Evolutionary conservation across 2,113 vertebrate species (phyloP).

Genomic region (Vidua macroura): DNA sequence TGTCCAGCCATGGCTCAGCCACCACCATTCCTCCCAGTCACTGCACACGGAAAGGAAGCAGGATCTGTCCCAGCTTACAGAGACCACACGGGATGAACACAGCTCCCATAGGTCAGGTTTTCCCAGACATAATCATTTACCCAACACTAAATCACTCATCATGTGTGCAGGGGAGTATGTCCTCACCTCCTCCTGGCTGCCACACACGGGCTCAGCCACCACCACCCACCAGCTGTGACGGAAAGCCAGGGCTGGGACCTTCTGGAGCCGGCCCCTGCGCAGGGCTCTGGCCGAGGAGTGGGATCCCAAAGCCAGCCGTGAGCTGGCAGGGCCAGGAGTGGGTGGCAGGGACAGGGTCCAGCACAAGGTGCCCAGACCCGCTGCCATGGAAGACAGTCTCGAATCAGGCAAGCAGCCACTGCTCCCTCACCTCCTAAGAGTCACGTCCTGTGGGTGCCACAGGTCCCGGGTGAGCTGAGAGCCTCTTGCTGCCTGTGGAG

Average conservation of each 20-base stretch:
- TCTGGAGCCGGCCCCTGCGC: rapidly evolving
- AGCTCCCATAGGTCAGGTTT: not conserved
- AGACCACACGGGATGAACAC: not conserved
- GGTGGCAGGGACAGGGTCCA: not conserved
- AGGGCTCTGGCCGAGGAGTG: rapidly evolving
- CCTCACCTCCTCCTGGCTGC: slow-evolving; percentile 7
- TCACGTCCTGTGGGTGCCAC: rapidly evolving
- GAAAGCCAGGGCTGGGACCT: not conserved
- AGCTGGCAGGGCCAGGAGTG: not conserved
- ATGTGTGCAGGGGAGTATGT: not conserved
- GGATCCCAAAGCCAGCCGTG: not conserved
- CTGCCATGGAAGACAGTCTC: rapidly evolving
- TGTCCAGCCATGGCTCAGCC: not conserved
- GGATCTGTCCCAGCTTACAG: not conserved
- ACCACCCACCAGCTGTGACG: not conserved
- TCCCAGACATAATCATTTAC: slow-evolving; percentile 13
- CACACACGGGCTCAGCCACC: not conserved
- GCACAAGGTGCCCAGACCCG: not conserved
- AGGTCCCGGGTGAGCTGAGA: not conserved
- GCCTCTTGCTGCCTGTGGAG: not conserved
- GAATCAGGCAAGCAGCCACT: rapidly evolving
- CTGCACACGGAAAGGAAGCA: not conserved
- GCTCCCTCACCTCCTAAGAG: not conserved
- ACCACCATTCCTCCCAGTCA: not conserved
- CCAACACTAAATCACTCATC: not conserved